Conservation (phyloP, 1,140 invertebrate genomes). For the Asobara japonica region DNA sequence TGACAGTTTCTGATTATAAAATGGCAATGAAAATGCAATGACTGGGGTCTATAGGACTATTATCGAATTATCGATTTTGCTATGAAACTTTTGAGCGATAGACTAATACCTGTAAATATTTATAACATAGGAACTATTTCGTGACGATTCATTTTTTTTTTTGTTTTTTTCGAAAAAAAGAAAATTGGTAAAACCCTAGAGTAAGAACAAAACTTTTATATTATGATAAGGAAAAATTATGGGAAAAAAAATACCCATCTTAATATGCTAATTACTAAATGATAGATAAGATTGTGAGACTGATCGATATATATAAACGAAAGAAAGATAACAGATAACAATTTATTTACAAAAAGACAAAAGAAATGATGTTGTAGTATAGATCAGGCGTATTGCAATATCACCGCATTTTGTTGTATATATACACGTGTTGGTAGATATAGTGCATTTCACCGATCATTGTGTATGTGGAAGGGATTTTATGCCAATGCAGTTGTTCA, state of each 20-base stretch:
- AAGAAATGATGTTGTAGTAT: conserved; percentile 52
- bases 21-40: background rate
- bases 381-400: conserved; percentile 50
- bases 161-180: background rate
- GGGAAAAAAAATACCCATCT: conserved; percentile 18
- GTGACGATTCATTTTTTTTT: background rate
- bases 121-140: background rate
- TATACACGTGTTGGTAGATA: conserved; percentile 23
- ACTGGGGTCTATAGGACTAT: background rate
- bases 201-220: conserved; percentile 31
- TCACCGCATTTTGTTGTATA: conserved; percentile 31
- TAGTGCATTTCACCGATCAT: background rate
- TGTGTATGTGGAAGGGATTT: too few species aligned
- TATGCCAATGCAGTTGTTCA: too few species aligned
- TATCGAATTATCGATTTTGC: background rate
- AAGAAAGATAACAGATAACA: conserved; percentile 47
- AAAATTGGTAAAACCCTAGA: background rate
- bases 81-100: background rate
- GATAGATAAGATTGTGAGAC: conserved; percentile 61
- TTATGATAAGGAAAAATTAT: too few species aligned
- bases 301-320: conserved; percentile 60
- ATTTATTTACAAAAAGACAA: conserved; percentile 60
- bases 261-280: conserved; percentile 43
- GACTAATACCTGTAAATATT: conserved; percentile 7
- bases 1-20: conserved; percentile 26